Conservation (phyloP, 2,888 invertebrate genomes). For the Mamestra brassicae region DNA sequence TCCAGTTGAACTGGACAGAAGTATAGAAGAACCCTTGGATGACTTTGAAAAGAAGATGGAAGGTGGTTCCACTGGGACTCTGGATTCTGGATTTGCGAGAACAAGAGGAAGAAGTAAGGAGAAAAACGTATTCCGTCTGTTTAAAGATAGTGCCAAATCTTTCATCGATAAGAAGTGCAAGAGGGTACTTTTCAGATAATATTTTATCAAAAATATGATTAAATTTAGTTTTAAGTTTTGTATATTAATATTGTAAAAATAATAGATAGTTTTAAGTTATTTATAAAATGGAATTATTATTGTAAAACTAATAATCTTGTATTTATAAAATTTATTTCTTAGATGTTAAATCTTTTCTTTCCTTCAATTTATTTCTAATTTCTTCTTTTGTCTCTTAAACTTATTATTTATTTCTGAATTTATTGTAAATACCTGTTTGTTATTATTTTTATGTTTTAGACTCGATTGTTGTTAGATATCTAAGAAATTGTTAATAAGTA, state of each 20-base stretch:
- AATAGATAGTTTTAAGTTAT: no score
- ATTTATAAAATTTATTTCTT: background rate
- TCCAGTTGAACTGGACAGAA: constrained; percentile 38
- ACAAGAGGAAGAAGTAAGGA: constrained; percentile 22
- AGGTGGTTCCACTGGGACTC: constrained; percentile 34
- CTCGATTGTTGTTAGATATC: background rate
- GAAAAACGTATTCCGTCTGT: constrained; percentile 55
- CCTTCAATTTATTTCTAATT: background rate
- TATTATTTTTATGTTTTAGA: background rate
- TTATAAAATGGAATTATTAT: background rate
- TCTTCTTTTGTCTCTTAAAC: background rate
- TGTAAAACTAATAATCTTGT: no score
- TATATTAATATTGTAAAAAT: background rate
- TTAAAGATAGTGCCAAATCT: constrained; percentile 61
- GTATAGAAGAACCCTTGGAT: constrained; percentile 49
- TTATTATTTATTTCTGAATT: background rate
- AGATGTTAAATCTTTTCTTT: background rate
- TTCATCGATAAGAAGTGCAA: constrained; percentile 62
- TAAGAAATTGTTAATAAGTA: background rate
- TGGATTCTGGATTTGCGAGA: constrained; percentile 50
- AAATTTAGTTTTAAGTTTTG: constrained; percentile 1
- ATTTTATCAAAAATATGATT: no score
- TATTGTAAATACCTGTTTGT: background rate
- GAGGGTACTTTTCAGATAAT: constrained; percentile 20
- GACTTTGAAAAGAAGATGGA: constrained; percentile 32